These are phyloP conservation scores for Phalacrocorax pelagicus DNA, from an alignment of 2,113 vertebrate species.

Conservation along the genomic window DNA sequence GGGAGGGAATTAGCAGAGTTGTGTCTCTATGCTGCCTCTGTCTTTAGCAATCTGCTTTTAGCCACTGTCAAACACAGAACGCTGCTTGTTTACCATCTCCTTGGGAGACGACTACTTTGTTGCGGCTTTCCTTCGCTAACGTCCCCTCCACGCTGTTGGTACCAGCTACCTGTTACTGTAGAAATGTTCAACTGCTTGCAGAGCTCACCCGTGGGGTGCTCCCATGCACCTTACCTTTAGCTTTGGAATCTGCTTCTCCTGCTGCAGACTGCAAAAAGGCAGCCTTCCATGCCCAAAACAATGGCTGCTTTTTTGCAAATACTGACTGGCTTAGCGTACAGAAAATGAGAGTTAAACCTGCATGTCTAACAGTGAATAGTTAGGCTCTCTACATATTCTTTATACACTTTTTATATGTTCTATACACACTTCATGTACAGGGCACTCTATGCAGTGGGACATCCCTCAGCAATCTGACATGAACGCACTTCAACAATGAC, in stretches of 20 bases:
- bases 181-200: neutral
- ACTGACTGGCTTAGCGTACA: neutral
- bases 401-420: neutral
- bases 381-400: neutral
- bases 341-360: neutral
- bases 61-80: neutral
- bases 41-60: neutral
- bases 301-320: neutral
- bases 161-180: neutral
- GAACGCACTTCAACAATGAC: neutral
- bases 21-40: neutral
- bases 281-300: neutral
- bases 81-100: neutral
- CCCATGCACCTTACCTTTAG: neutral
- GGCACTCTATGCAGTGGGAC: neutral
- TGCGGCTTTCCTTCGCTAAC: neutral
- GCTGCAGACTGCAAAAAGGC: neutral
- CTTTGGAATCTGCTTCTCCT: neutral
- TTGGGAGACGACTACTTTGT: neutral
- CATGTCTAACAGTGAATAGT: neutral
- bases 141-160: neutral
- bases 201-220: neutral
- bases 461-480: neutral
- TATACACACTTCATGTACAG: neutral
- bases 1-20: neutral